These are phyloP conservation scores for Ciconia nigra DNA, from an alignment of 2,797 vertebrate genomes.

Conservation along the genomic window DNA sequence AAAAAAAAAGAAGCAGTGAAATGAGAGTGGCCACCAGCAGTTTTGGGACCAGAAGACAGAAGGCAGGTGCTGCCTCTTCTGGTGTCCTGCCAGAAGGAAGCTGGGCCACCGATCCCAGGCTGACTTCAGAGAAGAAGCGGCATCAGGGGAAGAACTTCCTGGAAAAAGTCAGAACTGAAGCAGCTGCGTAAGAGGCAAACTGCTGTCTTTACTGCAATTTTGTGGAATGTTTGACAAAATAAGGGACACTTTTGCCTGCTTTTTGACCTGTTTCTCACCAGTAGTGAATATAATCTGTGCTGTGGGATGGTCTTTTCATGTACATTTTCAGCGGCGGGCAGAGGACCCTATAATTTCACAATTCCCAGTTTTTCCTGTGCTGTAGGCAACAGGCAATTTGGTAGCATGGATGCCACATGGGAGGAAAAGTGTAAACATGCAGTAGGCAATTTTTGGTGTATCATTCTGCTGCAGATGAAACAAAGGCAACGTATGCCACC, in stretches of 20 bases:
- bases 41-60: not conserved
- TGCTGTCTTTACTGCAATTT: not conserved
- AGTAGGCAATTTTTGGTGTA: not conserved
- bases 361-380: not conserved
- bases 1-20: not conserved
- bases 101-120: not conserved
- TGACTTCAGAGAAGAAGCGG: not conserved
- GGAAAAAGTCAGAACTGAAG: not conserved
- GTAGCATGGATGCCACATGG: not conserved
- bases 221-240: not conserved
- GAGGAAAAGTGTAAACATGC: not conserved
- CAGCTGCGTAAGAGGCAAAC: not conserved
- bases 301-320: not conserved
- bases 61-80: not conserved
- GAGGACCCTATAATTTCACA: not conserved
- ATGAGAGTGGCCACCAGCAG: rapidly evolving
- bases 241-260: not conserved
- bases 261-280: not conserved
- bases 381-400: not conserved
- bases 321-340: not conserved
- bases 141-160: not conserved
- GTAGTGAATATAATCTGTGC: not conserved
- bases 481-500: not conserved
- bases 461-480: not conserved
- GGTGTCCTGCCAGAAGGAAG: not conserved